Base-by-base conservation (phyloP, 2,888 invertebrate genomes). In the Aporophyla lueneburgensis region DNA sequence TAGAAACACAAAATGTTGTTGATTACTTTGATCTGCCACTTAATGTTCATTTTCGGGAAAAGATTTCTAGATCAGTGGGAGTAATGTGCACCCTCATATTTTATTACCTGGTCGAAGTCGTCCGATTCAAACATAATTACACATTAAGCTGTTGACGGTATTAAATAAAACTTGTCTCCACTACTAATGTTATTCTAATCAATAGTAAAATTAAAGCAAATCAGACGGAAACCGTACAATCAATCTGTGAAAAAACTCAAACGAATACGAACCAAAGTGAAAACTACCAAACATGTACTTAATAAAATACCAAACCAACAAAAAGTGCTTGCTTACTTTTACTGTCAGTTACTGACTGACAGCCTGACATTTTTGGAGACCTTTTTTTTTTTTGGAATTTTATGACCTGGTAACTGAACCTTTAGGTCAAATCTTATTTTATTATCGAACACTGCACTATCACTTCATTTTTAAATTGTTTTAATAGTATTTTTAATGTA, bases 41-140 rank as follows among this genome's bases (percentile, higher is more conserved):
- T 46, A 33, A 6, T 33, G 6, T 21, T 59, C 10, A 54, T 49
- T 43, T 43, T n/a, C 1, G 46, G 21, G 43, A 61, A 9, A 62
- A 62, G 5, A 51, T 53, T 53, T 76, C 1, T 21, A 21, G 3
- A 24, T 6, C 7, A 71, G 14, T 43, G 19, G 5, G 33, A 33
- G 16, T 21, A 49, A 58, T 14, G 14, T 33, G 27, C 7, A 19
- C 14, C 6, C 21, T 61, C 16, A 6, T 21, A n/a, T n/a, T n/a
- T 40, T 2, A 33, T 27, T 90, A 96, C 96, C 93, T 96, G 93
- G 81, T 96, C 96, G 81, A 93, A 96, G 84, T 96, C 96, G 84
- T 96, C 96, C 0, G 96, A 95, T 88, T 96, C 96, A 87, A 96
- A 96, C 96, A 96, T 96, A 86, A 19, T 81, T 51, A 2, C 14